A percentile compares a stretch with the other conserved stretches of the same genome.
Conservation (phyloP, 2,888 invertebrate genomes). For the Archaeoteleia sp. region DNA sequence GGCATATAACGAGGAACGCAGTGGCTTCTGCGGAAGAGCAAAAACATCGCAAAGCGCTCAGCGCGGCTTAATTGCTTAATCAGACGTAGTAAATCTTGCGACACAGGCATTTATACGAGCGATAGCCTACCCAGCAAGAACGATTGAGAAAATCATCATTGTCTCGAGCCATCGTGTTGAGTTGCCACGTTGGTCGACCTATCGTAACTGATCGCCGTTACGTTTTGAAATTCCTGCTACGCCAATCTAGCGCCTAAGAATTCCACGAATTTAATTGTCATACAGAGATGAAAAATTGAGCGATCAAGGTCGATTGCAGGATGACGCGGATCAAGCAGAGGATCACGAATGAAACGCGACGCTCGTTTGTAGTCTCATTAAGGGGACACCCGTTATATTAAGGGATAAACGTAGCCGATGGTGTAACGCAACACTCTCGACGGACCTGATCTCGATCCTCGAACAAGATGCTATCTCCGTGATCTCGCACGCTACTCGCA, state of each 20-base stretch:
- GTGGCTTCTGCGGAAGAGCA: constrained; percentile 51
- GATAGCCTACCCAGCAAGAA: background rate
- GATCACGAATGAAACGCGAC: constrained; percentile 60
- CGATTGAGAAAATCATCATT: constrained; percentile 1
- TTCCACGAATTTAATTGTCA: too few species aligned
- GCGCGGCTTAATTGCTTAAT: constrained; percentile 71
- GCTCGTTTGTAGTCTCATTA: constrained; percentile 70
- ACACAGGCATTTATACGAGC: constrained; percentile 64
- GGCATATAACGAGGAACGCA: constrained; percentile 60
- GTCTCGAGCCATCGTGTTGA: background rate
- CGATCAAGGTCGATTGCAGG: too few species aligned
- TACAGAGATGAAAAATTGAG: too few species aligned
- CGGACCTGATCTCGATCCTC: constrained; percentile 68
- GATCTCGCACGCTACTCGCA: constrained; percentile 48
- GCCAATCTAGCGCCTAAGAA: too few species aligned
- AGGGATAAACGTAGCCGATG: constrained; percentile 69
- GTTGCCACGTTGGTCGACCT: background rate
- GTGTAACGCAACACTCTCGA: constrained; percentile 70
- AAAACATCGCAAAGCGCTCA: constrained; percentile 60
- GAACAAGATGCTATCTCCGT: constrained; percentile 69
- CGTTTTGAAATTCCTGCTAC: background rate
- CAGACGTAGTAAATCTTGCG: constrained; percentile 72
- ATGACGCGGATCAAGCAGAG: background rate
- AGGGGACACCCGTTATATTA: constrained; percentile 69
- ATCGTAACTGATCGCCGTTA: background rate